A percentile compares a stretch with the other conserved stretches of the same genome.
Conservation (phyloP, 1,140 invertebrate species). For the roundworm (Caenorhabditis elegans) region DNA sequence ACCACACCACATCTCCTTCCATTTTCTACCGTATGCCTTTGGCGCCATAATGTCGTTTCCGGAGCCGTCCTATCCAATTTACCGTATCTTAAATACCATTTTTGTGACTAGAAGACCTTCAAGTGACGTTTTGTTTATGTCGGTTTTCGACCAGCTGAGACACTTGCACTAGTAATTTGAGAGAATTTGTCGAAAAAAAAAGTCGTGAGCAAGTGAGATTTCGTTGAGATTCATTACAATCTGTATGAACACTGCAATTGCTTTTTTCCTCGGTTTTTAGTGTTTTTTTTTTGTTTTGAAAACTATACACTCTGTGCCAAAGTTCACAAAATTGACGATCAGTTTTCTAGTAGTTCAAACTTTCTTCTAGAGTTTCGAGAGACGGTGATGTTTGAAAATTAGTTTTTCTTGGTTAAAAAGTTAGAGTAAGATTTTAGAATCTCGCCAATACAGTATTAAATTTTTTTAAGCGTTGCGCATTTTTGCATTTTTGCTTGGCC, state of each 20-base stretch:
- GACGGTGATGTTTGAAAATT: no score
- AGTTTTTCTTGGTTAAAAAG: no score
- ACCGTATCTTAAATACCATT: neutral
- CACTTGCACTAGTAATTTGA: conserved; percentile 25
- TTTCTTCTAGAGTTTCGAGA: no score
- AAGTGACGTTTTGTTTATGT: conserved; percentile 17
- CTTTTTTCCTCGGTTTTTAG: no score
- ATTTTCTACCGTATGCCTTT: conserved; percentile 4
- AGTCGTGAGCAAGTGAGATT: conserved; percentile 11
- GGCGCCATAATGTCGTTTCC: conserved; percentile 19
- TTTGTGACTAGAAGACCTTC: neutral
- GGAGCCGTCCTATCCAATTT: neutral
- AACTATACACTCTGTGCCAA: no score
- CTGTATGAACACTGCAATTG: neutral
- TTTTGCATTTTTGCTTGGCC: no score
- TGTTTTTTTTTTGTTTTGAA: no score
- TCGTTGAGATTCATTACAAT: neutral
- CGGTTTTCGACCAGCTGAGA: conserved; percentile 23
- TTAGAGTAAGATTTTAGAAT: no score
- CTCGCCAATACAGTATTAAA: no score
- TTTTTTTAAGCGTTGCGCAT: no score
- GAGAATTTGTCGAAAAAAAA: conserved; percentile 19
- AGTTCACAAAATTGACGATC: no score
- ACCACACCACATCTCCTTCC: neutral
- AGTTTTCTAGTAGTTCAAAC: no score